Evolutionary conservation across 1,140 invertebrate species (phyloP).

Genomic region (Branchinecta lindahli): DNA sequence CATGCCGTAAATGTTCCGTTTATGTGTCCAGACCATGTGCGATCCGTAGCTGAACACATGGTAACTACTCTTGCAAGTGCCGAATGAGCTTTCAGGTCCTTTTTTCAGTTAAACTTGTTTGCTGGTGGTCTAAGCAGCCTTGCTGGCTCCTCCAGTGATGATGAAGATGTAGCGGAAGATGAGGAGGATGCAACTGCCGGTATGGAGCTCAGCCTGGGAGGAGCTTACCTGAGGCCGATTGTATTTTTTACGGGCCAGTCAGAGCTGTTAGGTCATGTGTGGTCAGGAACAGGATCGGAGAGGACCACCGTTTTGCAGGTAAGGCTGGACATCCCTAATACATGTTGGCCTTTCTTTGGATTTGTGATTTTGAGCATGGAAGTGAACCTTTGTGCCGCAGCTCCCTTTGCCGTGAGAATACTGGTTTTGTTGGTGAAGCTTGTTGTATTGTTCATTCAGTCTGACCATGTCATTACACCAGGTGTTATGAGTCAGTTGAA

Average conservation of each 20-base stretch:
- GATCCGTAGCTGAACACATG: no score
- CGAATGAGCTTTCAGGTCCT: constrained; percentile 17
- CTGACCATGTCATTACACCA: no score
- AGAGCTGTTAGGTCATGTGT: constrained; percentile 76
- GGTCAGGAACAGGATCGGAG: constrained; percentile 65
- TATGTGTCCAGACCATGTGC: no score
- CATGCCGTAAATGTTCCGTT: no score
- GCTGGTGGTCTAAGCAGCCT: constrained; percentile 55
- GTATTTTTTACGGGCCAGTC: constrained; percentile 67
- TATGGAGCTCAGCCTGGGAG: constrained; percentile 62
- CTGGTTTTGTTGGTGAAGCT: no score
- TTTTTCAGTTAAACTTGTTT: constrained; percentile 55
- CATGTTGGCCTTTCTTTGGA: background rate
- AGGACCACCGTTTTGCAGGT: constrained; percentile 65
- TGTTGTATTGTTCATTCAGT: no score
- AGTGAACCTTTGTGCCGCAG: no score
- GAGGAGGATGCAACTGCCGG: constrained; percentile 54
- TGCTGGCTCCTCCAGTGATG: constrained; percentile 38
- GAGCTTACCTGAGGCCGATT: constrained; percentile 59
- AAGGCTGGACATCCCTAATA: constrained; percentile 18
- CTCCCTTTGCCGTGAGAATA: no score
- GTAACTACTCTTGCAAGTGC: no score
- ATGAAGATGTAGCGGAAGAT: constrained; percentile 28
- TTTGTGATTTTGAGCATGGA: no score
- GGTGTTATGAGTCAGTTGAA: no score